A percentile compares a stretch with the other conserved stretches of the same genome.
phyloP scores from a whole-genome alignment of 2,888 invertebrate species.

The Beris chalybata region DNA sequence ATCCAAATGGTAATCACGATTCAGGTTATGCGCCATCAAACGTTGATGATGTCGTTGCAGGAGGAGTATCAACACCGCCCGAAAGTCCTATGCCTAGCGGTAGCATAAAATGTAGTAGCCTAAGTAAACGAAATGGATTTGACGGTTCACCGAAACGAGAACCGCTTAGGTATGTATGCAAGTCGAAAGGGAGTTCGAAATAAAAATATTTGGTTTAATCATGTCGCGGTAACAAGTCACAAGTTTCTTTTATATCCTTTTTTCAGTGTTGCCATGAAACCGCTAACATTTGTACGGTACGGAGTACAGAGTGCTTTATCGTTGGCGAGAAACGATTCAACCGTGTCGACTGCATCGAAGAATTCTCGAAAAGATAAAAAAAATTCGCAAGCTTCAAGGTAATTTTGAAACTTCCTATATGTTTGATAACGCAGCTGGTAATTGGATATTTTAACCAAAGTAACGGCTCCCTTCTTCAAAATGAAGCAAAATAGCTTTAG shows the following conservation, averaged over 20 bases:
- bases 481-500: no score
- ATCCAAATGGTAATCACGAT: slow-evolving; percentile 82
- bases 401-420: slow-evolving; percentile 34
- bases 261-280: slow-evolving; percentile 67
- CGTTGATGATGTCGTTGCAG: slow-evolving; percentile 61
- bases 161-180: slow-evolving; percentile 52
- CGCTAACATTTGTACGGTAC: slow-evolving; percentile 54
- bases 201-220: background rate
- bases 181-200: background rate
- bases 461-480: no score
- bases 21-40: slow-evolving; percentile 77
- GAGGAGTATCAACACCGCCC: slow-evolving; percentile 61
- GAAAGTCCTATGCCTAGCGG: slow-evolving; percentile 56
- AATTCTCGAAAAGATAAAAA: slow-evolving; percentile 57
- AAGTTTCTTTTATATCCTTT: slow-evolving; percentile 2
- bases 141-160: slow-evolving; percentile 55
- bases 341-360: slow-evolving; percentile 63
- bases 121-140: slow-evolving; percentile 51
- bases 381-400: slow-evolving; percentile 58
- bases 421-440: no score
- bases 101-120: slow-evolving; percentile 51
- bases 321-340: slow-evolving; percentile 58
- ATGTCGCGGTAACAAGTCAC: slow-evolving; percentile 1
- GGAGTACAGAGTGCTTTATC: slow-evolving; percentile 57
- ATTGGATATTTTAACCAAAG: no score